phyloP scores from a whole-genome alignment of 2,888 invertebrate species.

The Volucella inflata region DNA sequence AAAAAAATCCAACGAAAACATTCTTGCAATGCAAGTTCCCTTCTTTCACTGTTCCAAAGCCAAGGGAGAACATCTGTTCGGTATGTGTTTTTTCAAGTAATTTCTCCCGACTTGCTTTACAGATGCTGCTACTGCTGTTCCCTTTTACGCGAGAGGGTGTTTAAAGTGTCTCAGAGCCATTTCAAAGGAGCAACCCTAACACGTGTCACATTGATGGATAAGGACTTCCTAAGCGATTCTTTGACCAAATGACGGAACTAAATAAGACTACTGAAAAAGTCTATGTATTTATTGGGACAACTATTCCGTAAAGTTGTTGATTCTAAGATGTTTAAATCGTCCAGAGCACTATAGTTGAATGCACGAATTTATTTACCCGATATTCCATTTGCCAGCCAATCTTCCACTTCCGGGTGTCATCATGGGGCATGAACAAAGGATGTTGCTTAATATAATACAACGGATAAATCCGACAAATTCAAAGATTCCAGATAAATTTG shows the following conservation, averaged over 20 bases:
- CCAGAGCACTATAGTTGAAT: too few relatives aligned
- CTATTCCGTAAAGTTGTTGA: slow-evolving; percentile 42
- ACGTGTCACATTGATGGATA: slow-evolving; percentile 67
- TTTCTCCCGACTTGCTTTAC: slow-evolving; percentile 24
- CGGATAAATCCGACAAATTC: slow-evolving; percentile 50
- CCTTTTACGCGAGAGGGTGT: background rate
- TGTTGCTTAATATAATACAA: slow-evolving; percentile 32
- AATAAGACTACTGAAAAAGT: background rate
- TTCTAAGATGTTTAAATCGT: slow-evolving; percentile 28
- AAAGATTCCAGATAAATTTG: slow-evolving; percentile 57
- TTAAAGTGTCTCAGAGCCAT: slow-evolving; percentile 32
- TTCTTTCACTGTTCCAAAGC: background rate
- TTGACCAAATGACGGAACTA: slow-evolving; percentile 47
- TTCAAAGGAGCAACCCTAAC: slow-evolving; percentile 40
- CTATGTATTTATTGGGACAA: slow-evolving; percentile 6
- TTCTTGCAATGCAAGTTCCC: slow-evolving; percentile 50
- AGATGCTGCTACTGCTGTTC: too few relatives aligned
- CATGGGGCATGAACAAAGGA: background rate
- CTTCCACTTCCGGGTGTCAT: too few relatives aligned
- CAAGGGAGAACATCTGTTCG: slow-evolving; percentile 58
- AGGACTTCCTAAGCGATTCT: slow-evolving; percentile 49
- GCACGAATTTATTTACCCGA: too few relatives aligned
- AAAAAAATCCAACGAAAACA: slow-evolving; percentile 49
- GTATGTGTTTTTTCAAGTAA: slow-evolving; percentile 41
- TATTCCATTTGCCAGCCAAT: too few relatives aligned